These are phyloP conservation scores for Gopherus evgoodei DNA, from an alignment of 2,113 vertebrate species.

Conservation along the genomic window DNA sequence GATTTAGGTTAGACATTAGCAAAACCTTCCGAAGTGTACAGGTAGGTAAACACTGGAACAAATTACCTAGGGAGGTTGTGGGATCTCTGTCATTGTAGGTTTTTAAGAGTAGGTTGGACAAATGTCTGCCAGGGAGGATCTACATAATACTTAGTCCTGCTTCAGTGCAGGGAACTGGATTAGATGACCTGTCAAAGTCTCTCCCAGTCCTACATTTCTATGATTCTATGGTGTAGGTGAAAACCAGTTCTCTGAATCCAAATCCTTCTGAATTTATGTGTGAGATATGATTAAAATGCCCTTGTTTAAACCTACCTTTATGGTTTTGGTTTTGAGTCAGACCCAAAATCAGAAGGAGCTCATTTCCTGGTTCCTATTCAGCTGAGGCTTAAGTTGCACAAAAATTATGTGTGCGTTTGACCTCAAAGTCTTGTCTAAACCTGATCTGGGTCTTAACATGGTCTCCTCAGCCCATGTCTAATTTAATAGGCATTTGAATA, in stretches of 20 bases:
- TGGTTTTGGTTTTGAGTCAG: not conserved
- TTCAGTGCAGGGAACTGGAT: not conserved
- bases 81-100: not conserved
- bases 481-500: slow-evolving; percentile 69
- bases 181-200: not conserved
- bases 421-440: slow-evolving; percentile 53
- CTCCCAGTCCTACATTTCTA: not conserved
- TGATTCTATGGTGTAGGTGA: not conserved
- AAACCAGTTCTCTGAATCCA: rapidly evolving
- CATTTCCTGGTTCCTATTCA: slow-evolving; percentile 17
- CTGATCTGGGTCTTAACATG: slow-evolving; percentile 45
- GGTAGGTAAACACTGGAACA: not conserved
- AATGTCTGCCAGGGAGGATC: not conserved
- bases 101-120: not conserved
- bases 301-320: not conserved
- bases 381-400: slow-evolving; percentile 24
- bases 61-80: not conserved
- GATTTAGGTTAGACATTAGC: not conserved
- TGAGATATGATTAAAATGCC: not conserved
- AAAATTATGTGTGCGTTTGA: slow-evolving; percentile 11
- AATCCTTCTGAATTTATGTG: not conserved
- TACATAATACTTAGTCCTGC: not conserved
- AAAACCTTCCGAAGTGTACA: not conserved
- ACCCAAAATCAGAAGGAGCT: not conserved
- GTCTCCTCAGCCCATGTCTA: slow-evolving; percentile 36